phyloP scores from a whole-genome alignment of 2,113 vertebrate species.

The Mesocricetus auratus region DNA sequence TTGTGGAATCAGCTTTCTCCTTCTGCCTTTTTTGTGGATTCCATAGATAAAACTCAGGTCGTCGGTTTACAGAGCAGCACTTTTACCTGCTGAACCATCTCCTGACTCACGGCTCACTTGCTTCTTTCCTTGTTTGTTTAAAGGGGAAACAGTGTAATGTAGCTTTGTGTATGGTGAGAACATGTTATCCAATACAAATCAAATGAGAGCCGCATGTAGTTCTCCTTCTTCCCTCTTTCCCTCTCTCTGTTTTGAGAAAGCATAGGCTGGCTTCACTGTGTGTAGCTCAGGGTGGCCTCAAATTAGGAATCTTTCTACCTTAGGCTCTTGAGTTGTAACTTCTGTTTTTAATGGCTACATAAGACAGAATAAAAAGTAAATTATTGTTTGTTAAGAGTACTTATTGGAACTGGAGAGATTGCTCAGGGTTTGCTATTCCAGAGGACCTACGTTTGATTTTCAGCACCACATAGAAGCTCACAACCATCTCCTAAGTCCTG shows the following conservation, averaged over 20 bases:
- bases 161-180: not conserved
- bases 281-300: not conserved
- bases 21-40: not conserved
- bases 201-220: not conserved
- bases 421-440: not conserved
- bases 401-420: not conserved
- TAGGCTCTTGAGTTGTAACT: not conserved
- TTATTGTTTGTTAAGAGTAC: not conserved
- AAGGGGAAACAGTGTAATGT: not conserved
- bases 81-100: not conserved
- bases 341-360: constrained; percentile 26
- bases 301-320: not conserved
- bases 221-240: not conserved
- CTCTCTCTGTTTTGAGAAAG: not conserved
- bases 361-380: not conserved
- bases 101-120: not conserved
- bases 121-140: not conserved
- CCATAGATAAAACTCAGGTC: not conserved
- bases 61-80: not conserved
- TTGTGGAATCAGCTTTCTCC: not conserved
- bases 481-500: not conserved
- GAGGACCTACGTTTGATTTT: not conserved
- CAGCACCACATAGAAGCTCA: not conserved
- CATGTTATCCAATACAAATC: not conserved
- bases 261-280: not conserved